Evolutionary conservation across 2,888 invertebrate genomes (phyloP), one percentile per base, ranked within the genome.

Genomic region (Trissolcus brochymenae): DNA sequence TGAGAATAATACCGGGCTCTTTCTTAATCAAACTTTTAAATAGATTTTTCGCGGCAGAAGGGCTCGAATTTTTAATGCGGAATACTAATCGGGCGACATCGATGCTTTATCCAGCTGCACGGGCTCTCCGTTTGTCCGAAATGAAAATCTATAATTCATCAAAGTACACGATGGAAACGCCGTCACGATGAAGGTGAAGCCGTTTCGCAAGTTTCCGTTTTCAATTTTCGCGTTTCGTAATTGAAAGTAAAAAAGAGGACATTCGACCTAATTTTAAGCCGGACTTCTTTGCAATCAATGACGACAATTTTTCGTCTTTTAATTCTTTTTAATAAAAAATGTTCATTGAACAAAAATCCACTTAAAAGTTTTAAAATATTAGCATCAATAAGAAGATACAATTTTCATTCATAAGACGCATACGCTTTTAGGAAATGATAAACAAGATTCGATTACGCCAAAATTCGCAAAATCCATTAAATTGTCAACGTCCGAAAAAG

Each of bases 21-120:
- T 85, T 87, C 87, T 88, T 88, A 89, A 89, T 88, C 88, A 88
- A 89, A 89, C 88, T 89, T 89, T 89, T 87, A 88, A 88, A 89
- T 87, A 85, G 84, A 87, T 87, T 87, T 86, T 86, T 81, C 81
- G 76, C 67, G 49, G 74, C 57, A 77, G 64, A 76, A 78, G 61
- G 78, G 76, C 74, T 72, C 77, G 61, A 74, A 82, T 83, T 83
- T 84, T 84, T 82, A 83, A 85, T 84, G 77, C 79, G 82, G 85
- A 86, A 86, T 87, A 85, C 84, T 87, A 87, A 87, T 87, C 84
- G 82, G 79, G 79, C 82, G 82, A 84, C 81, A 82, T 85, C 82
- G 83, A 81, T 79, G 84, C 84, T 85, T 84, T 85, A 85, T 83
- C 83, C 84, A 85, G 85, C 82, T 83, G 59, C 61, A 59, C 64